Evolutionary conservation across 2,113 vertebrate species (phyloP), one percentile per base, ranked within the genome.

Genomic region (Desmodus rotundus): DNA sequence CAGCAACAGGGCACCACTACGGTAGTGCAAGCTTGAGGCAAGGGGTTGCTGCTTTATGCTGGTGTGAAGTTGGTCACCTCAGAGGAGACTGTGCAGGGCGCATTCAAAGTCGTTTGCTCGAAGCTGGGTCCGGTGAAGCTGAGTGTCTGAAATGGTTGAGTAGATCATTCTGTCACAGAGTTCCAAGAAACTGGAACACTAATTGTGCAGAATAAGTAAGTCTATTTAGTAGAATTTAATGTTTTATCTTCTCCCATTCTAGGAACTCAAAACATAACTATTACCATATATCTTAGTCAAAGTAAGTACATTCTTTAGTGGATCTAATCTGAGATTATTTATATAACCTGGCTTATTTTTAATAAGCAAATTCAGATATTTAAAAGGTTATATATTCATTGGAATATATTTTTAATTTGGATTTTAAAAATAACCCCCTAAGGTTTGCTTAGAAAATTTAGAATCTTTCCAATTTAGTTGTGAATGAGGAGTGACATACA

Each of bases 401-500:
- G 74, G 16, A 41, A n/a, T 45, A 36, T 10, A 28, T 61, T 58
- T 83, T 77, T 72, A 74, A 16, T 63, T 76, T 61, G 22, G 31
- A 31, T 41, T 95, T 96, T 61, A 50, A 76, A 94, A 97, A 92
- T 80, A 95, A 83, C 16, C n/a, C 8, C 82, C 43, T 78, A 13
- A 58, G 45, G 31, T 82, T 95, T 87, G 80, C 83, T 95, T 90
- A 61, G 56, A 95, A 90, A 76, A 24, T 58, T 33, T 95, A 41
- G 92, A 83, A 95, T 95, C 74, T 72, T 94, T 82, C 31, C 36
- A 63, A 94, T 96, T 94, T 80, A 91, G 43, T 89, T 96, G 86
- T 97, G 95, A 97, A 96, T 97, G 96, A 97, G 96, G 12, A 90
- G 20, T 97, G 82, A 96, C 96, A 95, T 95, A 96, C 58, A 95